phyloP scores from a whole-genome alignment of 2,888 invertebrate genomes.

The Tanytarsus gracilentus region DNA sequence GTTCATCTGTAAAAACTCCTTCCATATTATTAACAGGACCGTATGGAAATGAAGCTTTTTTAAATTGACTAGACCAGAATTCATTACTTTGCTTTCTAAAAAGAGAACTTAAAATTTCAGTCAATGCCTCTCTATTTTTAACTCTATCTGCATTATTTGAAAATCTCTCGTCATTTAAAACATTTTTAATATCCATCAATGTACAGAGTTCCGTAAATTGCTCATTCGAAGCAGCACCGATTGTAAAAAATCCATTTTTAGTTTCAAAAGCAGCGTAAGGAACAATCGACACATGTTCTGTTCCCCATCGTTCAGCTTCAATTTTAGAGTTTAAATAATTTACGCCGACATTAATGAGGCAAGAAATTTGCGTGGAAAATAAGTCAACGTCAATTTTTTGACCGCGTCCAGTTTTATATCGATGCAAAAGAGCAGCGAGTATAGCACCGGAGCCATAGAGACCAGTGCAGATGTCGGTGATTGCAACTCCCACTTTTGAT shows the following conservation, averaged over 20 bases:
- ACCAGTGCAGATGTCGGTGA: conserved; percentile 89
- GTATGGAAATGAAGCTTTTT: conserved; percentile 69
- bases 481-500: conserved; percentile 84
- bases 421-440: conserved; percentile 75
- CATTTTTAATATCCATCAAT: conserved; percentile 50
- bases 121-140: conserved; percentile 59
- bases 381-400: conserved; percentile 91
- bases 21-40: conserved; percentile 82
- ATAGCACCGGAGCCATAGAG: conserved; percentile 92
- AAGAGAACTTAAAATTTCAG: conserved; percentile 52
- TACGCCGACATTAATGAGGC: conserved; percentile 78
- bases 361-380: conserved; percentile 84
- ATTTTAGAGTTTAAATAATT: conserved; percentile 80
- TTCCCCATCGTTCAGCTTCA: conserved; percentile 78
- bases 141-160: conserved; percentile 67
- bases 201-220: conserved; percentile 69
- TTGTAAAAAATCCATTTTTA: conserved; percentile 70
- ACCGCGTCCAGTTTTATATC: conserved; percentile 67
- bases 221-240: conserved; percentile 78
- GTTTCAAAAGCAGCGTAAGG: conserved; percentile 88
- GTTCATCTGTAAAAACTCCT: conserved; percentile 81
- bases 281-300: conserved; percentile 87
- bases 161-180: conserved; percentile 57
- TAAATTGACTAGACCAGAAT: conserved; percentile 66
- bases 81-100: conserved; percentile 56